A percentile compares a stretch with the other conserved stretches of the same genome.
Conservation (phyloP, 2,797 vertebrate genomes). For the Menidia menidia region DNA sequence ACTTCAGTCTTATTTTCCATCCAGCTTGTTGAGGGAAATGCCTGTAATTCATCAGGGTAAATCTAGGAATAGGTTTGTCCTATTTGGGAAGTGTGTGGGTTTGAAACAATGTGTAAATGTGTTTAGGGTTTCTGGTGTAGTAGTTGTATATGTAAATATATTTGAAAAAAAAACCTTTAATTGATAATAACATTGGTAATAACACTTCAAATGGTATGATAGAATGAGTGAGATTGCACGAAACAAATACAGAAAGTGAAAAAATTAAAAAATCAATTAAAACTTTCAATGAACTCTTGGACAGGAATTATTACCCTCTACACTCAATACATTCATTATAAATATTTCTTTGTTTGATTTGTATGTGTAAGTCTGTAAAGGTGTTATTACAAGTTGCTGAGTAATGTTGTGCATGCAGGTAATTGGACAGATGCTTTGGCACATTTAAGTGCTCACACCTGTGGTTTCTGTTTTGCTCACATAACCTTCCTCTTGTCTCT, state of each 20-base stretch:
- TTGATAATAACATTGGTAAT: background rate
- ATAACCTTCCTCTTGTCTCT: conserved; percentile 28
- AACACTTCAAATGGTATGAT: background rate
- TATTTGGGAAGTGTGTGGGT: conserved; percentile 67
- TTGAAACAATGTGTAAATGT: conserved; percentile 73
- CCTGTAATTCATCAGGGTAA: conserved; percentile 71
- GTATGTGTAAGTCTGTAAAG: background rate
- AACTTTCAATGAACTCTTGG: too few relatives aligned
- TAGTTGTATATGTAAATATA: conserved; percentile 7
- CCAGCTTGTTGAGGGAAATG: conserved; percentile 59
- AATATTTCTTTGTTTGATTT: background rate
- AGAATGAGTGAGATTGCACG: too few relatives aligned
- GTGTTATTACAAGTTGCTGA: conserved; percentile 84
- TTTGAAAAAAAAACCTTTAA: too few relatives aligned
- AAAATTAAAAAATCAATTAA: background rate
- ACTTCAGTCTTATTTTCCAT: conserved; percentile 79
- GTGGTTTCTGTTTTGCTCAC: conserved; percentile 67
- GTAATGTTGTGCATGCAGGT: conserved; percentile 91
- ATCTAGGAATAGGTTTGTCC: conserved; percentile 45
- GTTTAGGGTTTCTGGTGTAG: conserved; percentile 43
- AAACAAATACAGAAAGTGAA: too few relatives aligned
- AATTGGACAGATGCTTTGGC: conserved; percentile 95
- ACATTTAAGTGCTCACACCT: conserved; percentile 94
- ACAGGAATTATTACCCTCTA: too few relatives aligned
- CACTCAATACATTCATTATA: background rate